Percentiles rank a stretch among this genome's conserved stretches.
phyloP scores from a whole-genome alignment of 2,797 vertebrate genomes.

The Florisuga fusca region DNA sequence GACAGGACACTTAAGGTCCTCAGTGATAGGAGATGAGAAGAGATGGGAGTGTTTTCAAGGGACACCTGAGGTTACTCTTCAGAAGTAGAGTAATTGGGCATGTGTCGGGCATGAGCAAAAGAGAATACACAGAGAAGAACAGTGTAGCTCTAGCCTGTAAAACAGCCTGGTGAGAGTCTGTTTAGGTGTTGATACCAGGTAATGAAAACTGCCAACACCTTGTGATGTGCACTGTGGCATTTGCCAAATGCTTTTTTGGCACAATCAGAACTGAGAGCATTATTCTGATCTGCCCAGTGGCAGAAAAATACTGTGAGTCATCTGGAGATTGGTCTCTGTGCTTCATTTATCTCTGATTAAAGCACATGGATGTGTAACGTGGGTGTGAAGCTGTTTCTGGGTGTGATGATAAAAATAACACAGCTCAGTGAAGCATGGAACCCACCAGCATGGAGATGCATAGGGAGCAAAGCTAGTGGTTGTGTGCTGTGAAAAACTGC shows the following conservation, averaged over 20 bases:
- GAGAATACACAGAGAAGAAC: neutral
- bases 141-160: neutral
- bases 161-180: neutral
- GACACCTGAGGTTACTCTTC: neutral
- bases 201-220: neutral
- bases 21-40: neutral
- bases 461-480: neutral
- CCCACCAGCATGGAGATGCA: neutral
- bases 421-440: neutral
- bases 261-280: neutral
- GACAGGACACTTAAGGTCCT: neutral
- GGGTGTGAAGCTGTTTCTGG: slow-evolving; percentile 26
- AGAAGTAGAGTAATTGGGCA: neutral
- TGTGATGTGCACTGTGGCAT: neutral
- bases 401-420: neutral
- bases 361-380: neutral
- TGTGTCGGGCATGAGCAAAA: neutral
- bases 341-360: slow-evolving; percentile 3
- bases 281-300: neutral
- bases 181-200: neutral
- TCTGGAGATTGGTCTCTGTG: neutral
- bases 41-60: neutral
- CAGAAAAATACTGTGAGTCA: slow-evolving; percentile 46
- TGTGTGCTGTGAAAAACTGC: neutral
- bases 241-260: slow-evolving; percentile 26